Conservation (phyloP, 2,888 invertebrate species). For the Torymus aiolomorphi region DNA sequence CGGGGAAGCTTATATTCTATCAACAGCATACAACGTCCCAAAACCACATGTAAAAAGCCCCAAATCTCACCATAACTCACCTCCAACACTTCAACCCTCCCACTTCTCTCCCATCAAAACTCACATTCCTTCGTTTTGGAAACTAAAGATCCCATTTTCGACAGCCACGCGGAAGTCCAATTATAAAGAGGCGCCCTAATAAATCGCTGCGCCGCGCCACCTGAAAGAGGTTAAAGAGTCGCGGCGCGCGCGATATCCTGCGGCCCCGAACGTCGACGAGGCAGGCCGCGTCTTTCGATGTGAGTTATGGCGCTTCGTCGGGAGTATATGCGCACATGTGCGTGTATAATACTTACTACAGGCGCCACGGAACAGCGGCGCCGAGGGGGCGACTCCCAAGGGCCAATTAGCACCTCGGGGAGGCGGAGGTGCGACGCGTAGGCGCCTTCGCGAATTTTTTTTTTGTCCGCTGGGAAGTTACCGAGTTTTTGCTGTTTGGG, state of each 20-base stretch:
- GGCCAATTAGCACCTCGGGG: constrained; percentile 71
- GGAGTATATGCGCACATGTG: constrained; percentile 61
- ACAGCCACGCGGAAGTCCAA: constrained; percentile 35
- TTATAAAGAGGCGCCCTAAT: constrained; percentile 7
- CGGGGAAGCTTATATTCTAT: too few relatives aligned
- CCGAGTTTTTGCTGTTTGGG: too few relatives aligned
- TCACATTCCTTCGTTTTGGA: not conserved
- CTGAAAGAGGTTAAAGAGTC: constrained; percentile 25
- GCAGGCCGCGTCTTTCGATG: too few relatives aligned
- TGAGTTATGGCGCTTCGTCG: too few relatives aligned
- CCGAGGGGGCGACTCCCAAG: constrained; percentile 60
- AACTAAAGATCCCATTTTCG: constrained; percentile 26
- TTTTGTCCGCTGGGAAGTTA: too few relatives aligned
- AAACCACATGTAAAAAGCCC: constrained; percentile 77
- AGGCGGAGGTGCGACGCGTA: not conserved
- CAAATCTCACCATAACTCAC: constrained; percentile 93
- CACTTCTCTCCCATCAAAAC: not conserved
- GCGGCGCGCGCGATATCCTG: not conserved
- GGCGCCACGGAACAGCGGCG: constrained; percentile 66
- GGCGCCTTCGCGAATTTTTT: not conserved
- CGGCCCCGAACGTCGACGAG: not conserved
- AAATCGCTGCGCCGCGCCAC: constrained; percentile 29
- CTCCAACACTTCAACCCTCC: constrained; percentile 75
- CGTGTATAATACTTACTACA: constrained; percentile 26
- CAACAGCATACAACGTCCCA: too few relatives aligned